These are phyloP conservation scores for Chrysodeixis includens DNA, from an alignment of 2,888 invertebrate species.

Conservation along the genomic window DNA sequence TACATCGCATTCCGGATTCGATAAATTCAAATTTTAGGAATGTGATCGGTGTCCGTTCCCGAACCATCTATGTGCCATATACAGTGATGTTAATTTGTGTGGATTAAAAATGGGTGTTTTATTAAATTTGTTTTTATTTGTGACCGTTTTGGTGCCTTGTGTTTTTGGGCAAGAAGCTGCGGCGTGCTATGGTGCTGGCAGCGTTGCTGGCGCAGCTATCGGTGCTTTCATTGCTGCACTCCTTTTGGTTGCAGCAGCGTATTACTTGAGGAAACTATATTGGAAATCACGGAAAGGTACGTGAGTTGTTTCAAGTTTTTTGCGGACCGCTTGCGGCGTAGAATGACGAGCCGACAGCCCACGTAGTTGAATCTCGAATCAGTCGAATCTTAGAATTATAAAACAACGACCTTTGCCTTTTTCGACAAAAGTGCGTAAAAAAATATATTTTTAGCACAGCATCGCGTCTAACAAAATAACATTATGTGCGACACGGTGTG, in stretches of 20 bases:
- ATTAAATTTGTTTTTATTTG: constrained; percentile 78
- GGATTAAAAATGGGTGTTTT: constrained; percentile 82
- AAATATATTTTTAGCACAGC: constrained; percentile 17
- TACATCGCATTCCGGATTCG: constrained; percentile 73
- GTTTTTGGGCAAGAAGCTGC: constrained; percentile 83
- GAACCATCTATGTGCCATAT: constrained; percentile 83
- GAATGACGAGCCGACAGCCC: constrained; percentile 40
- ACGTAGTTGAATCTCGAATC: constrained; percentile 40
- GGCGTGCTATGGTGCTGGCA: constrained; percentile 91
- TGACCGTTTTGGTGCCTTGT: constrained; percentile 83
- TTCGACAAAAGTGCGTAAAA: constrained; percentile 10
- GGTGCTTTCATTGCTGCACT: constrained; percentile 92
- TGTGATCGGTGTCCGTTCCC: constrained; percentile 76
- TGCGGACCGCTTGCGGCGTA: constrained; percentile 21
- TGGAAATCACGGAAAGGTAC: constrained; percentile 90
- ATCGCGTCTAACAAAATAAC: background rate
- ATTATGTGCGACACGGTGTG: background rate
- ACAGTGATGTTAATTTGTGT: constrained; percentile 76
- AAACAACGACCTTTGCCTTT: constrained; percentile 35
- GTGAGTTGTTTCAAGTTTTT: constrained; percentile 51
- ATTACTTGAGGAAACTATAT: constrained; percentile 90
- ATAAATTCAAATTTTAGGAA: constrained; percentile 77
- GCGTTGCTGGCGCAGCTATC: constrained; percentile 92
- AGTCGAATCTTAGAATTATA: constrained; percentile 36
- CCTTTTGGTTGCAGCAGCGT: constrained; percentile 88